These are phyloP conservation scores for Acrocephalus kingi DNA, from an alignment of 2,113 vertebrate species.

Conservation along the genomic window DNA sequence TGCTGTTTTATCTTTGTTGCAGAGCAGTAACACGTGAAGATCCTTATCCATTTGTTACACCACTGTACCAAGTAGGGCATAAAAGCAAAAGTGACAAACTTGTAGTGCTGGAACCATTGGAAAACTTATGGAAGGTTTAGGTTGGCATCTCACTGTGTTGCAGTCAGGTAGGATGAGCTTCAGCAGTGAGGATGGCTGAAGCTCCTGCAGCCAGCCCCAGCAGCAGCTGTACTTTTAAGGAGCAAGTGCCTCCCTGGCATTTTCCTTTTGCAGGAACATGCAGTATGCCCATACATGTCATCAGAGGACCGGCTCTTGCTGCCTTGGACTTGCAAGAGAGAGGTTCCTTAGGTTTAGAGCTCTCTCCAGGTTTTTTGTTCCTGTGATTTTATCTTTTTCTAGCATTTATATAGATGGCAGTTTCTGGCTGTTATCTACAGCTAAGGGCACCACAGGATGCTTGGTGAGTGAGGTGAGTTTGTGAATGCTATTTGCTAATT, in stretches of 20 bases:
- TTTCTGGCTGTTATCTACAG: neutral
- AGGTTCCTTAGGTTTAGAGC: neutral
- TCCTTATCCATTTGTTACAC: neutral
- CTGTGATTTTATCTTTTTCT: neutral
- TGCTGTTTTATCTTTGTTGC: neutral
- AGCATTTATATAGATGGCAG: neutral
- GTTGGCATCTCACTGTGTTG: accelerated
- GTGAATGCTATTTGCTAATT: neutral
- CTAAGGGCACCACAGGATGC: neutral
- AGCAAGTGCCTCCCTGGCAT: neutral
- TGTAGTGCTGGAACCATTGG: accelerated
- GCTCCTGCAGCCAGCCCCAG: neutral
- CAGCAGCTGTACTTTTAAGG: neutral
- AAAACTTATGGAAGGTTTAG: neutral
- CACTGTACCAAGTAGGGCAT: neutral
- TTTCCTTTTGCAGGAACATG: neutral
- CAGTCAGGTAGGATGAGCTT: neutral
- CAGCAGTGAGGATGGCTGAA: neutral
- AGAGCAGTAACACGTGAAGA: neutral
- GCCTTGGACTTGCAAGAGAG: neutral
- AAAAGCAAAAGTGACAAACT: neutral
- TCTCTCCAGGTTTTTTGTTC: neutral
- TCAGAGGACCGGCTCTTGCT: neutral
- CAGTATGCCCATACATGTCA: accelerated
- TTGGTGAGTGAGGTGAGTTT: neutral